Evolutionary conservation across 1,140 invertebrate genomes (phyloP).

Genomic region (Propsilocerus akamusi): DNA sequence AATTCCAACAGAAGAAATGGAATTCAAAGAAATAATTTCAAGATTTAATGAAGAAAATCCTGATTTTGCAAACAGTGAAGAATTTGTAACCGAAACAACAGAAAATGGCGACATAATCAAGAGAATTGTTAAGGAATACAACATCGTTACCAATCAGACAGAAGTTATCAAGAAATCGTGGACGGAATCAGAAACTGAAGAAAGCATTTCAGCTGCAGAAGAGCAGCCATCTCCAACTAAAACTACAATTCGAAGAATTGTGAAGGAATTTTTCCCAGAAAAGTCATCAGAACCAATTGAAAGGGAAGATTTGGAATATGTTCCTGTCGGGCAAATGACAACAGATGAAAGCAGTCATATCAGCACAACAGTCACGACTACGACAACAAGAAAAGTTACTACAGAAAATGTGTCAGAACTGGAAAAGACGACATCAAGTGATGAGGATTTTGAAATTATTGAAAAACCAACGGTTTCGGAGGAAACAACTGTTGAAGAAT

Average conservation of each 20-base stretch:
- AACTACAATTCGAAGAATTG: no score
- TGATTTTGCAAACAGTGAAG: not conserved
- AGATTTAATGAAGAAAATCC: not conserved
- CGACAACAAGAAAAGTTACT: not conserved
- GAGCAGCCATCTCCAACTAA: not conserved
- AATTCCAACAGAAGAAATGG: not conserved
- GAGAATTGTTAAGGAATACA: not conserved
- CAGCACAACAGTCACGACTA: not conserved
- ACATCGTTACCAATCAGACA: not conserved
- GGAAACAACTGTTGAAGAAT: not conserved
- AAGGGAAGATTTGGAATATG: not conserved
- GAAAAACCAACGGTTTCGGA: not conserved
- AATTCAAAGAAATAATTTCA: not conserved
- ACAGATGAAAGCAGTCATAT: not conserved
- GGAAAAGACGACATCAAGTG: not conserved
- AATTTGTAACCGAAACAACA: not conserved
- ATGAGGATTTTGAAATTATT: no score
- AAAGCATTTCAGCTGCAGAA: not conserved
- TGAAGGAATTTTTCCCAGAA: not conserved
- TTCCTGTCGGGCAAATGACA: not conserved
- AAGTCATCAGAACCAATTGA: not conserved
- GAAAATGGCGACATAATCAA: not conserved
- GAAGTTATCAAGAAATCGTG: not conserved
- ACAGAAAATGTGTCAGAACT: not conserved
- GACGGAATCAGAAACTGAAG: not conserved